Base-by-base conservation (phyloP, 92 coral and sea anemone genomes). In the Palythoa caribaeorum region DNA sequence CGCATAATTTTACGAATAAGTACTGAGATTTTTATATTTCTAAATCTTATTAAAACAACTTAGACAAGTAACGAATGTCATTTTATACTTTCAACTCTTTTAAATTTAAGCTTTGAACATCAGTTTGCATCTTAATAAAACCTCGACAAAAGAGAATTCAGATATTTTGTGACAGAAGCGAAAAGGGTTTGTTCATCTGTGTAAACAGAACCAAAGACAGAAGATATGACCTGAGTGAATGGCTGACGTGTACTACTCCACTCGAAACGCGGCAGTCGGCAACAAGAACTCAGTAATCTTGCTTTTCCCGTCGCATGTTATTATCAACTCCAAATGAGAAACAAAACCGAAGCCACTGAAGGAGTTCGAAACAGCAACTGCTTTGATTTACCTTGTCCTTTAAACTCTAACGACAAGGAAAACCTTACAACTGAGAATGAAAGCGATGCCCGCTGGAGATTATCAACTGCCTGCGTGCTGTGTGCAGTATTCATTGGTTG, bases 401-500 rank as follows among this genome's bases (percentile, higher is more conserved):
- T 81, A 38, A 50, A 40, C 75, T 66, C 62, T 20, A 28, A 5
- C 13, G 86, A 66, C 17, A 53, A 38, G 40, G 86, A 66, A 48
- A 66, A 92, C 60, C 86, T 89, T 16, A 55, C 92, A 40, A 63
- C 66, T 15, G 66, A 75, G 53, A 90, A 91, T 17, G 83, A 66
- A 38, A 84, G 78, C 35, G 94, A 95, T 83, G 90, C 92, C 2
- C 84, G 88, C 16, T 72, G 57, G 72, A 83, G 94, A 17, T 74
- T 95, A 38, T 71, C 92, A 69, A 50, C 87, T 11, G 98, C 98
- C 1, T 85, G 89, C 16, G 65, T 93, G 48, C 92, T 95, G 53
- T 95, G 98, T 73, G 78, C 92, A 5, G 52, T 91, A 39, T 95
- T 95, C 73, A 95, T 95, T 62, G 76, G 84, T 77, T 93, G 92